Evolutionary conservation across 2,113 vertebrate genomes (phyloP), one percentile per base, ranked within the genome.

Genomic region (Prietella phreatophila): DNA sequence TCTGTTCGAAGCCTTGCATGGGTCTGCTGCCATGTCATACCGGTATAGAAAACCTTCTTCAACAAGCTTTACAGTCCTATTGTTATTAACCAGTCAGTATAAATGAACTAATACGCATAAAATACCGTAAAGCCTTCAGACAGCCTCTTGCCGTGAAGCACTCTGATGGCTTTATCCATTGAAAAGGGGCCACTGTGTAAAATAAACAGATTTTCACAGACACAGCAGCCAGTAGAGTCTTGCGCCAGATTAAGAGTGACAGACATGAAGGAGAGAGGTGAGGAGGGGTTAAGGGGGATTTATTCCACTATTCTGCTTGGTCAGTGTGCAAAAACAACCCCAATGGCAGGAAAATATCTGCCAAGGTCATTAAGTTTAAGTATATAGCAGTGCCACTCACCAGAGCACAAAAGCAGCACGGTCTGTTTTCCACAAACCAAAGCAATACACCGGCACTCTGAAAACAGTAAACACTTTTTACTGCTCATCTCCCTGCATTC

Each of bases 381-480:
- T 83, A 75, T 47, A 81, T 22, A 36, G 50, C 39, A 15, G 36
- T 60, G 27, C 30, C 33, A 33, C 53, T 89, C 33, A 73, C 39
- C 42, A 27, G 22, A 86, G 69, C 65, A 86, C 50, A 85, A 87
- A 80, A 86, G 53, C 22, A 87, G 30, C 80, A 56, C 22, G 71
- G 69, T 22, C 42, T 67, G 76, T 87, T 87, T 87, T 82, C 82
- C 76, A 67, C 5, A 53, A 76, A 82, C 22, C 42, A 39, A 84
- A 75, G 73, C 85, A 60, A 53, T 69, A 30, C 33, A 82, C 86
- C 47, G 84, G 17, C 11, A 22, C 89, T 56, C 76, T 20, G 61
- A 83, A 61, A 84, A 92, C 90, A 50, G 89, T 93, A 94, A 95
- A 94, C 93, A 93, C 88, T 80, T 94, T 95, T 95, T 90, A 95